phyloP scores from a whole-genome alignment of 2,113 vertebrate genomes.

The Oplegnathus fasciatus region DNA sequence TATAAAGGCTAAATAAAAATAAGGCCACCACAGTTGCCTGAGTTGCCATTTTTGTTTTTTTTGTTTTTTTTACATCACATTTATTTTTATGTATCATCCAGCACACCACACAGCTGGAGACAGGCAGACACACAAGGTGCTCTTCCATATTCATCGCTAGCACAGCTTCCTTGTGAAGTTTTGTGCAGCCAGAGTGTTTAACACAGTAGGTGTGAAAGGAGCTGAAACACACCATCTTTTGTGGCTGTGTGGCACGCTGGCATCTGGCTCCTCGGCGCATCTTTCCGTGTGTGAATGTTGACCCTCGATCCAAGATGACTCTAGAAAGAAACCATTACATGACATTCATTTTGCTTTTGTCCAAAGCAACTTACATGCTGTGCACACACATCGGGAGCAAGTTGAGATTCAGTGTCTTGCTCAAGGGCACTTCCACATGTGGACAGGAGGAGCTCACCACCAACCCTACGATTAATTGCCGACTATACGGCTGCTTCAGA shows the following conservation, averaged over 20 bases:
- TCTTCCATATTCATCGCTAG: slow-evolving; percentile 17
- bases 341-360: neutral
- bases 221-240: slow-evolving; percentile 5
- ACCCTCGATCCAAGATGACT: neutral
- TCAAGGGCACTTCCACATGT: neutral
- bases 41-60: neutral
- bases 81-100: neutral
- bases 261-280: neutral
- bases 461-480: neutral
- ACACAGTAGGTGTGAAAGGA: slow-evolving; percentile 33
- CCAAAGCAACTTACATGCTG: neutral
- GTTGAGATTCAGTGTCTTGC: neutral
- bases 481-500: neutral
- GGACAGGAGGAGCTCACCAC: neutral
- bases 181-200: slow-evolving; percentile 4
- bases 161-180: neutral
- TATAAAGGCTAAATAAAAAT: neutral
- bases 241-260: slow-evolving; percentile 8
- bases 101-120: neutral
- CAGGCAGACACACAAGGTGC: neutral
- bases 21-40: neutral
- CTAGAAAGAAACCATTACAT: neutral
- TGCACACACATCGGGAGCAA: neutral
- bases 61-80: neutral
- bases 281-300: neutral